Base-by-base conservation (phyloP, 2,888 invertebrate species). In the Notodonta ziczac region DNA sequence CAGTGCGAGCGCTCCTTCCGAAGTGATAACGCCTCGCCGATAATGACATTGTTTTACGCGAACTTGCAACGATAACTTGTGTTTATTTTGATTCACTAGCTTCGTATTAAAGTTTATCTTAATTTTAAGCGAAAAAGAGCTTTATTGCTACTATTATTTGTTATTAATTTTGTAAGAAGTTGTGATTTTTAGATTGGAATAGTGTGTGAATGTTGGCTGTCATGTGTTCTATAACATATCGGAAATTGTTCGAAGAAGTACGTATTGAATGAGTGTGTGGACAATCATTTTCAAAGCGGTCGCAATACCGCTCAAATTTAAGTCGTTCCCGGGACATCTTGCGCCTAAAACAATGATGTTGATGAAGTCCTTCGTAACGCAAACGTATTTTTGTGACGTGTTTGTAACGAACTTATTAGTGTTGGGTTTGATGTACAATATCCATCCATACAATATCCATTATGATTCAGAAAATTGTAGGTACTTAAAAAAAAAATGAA, bases 171-270 rank as follows among this genome's bases (percentile, higher is more conserved):
- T 24, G 24, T 24, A 24, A 24, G 24, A 24, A 24, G 7, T 48
- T 50, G 14, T 9, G 16, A 9, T 50, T 50, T 16, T 16, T 46
- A n/a, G 4, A n/a, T 46, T 46, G 0, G 2, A 53, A 35, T 35
- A 53, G 13, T 35, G 6, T 35, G 35, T 5, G 12, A 46, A 12
- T 50, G n/a, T 14, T 50, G 5, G 2, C 1, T 13, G 35, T 10
- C 40, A 56, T 56, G 56, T 56, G 56, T 13, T 56, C 56, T 8
- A 24, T 56, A n/a, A 44, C 14, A 12, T 56, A 56, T 44, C 42
- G 83, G 39, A 82, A 80, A 52, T 72, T 90, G 65, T 90, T 91
- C 67, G 89, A 90, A 69, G 87, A 88, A 78, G 89, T 89, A 61
- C 60, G 85, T 81, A 46, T 66, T 16, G n/a, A n/a, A 57, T 8